Conservation (phyloP, 2,797 vertebrate genomes). For the Siniperca obscura region DNA sequence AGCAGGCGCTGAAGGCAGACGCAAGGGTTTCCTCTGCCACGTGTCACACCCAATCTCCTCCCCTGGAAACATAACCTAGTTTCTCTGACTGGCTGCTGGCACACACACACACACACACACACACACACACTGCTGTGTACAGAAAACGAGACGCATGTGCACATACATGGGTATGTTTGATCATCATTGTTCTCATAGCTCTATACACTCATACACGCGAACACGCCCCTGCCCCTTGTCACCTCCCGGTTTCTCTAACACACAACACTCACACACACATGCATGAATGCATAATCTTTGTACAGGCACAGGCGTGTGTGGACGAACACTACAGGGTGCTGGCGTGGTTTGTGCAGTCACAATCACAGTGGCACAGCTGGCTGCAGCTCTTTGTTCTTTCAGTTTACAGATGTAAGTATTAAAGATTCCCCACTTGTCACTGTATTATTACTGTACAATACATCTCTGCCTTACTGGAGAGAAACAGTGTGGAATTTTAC, state of each 20-base stretch:
- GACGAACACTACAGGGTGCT: conserved; percentile 17
- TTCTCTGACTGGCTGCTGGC: conserved; percentile 41
- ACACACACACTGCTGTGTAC: not conserved
- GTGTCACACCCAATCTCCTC: conserved; percentile 71
- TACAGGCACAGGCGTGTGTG: conserved; percentile 22
- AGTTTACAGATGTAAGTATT: conserved; percentile 6
- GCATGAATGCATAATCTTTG: conserved; percentile 13
- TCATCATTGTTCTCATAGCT: conserved; percentile 1
- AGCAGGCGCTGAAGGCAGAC: conserved; percentile 50
- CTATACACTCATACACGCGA: not conserved
- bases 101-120: conserved; percentile 1
- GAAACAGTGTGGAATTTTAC: not conserved
- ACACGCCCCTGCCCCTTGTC: not conserved
- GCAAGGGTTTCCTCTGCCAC: conserved; percentile 67
- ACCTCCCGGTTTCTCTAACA: not conserved
- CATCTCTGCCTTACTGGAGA: not conserved
- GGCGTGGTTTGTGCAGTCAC: conserved; percentile 8
- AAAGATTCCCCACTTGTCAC: not conserved
- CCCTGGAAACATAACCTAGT: conserved; percentile 76
- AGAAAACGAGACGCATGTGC: not conserved
- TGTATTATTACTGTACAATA: not conserved
- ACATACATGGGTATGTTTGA: conserved; percentile 1
- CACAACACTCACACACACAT: conserved; percentile 24
- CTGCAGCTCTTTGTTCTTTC: conserved; percentile 48
- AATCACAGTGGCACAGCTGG: conserved; percentile 21